Evolutionary conservation across 2,797 vertebrate species (phyloP).

Genomic region (Micrastur ruficollis): DNA sequence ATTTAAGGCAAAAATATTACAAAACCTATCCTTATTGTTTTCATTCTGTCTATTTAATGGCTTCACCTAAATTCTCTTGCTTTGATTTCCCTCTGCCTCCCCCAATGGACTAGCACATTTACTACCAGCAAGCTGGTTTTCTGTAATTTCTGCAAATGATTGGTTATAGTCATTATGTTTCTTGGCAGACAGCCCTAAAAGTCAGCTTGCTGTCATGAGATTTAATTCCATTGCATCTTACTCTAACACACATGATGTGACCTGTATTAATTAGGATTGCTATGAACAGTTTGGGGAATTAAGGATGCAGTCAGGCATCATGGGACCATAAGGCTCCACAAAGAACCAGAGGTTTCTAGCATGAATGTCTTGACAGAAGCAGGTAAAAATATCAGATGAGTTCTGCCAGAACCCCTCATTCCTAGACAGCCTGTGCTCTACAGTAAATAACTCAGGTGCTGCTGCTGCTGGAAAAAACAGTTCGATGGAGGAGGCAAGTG

Average conservation of each 20-base stretch:
- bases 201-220: not conserved
- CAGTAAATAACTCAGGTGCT: not conserved
- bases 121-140: not conserved
- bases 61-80: not conserved
- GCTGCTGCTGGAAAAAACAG: not conserved
- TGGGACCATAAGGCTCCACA: not conserved
- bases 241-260: not conserved
- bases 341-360: not conserved
- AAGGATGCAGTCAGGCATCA: not conserved
- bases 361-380: not conserved
- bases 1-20: not conserved
- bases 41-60: not conserved
- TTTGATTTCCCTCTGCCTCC: not conserved
- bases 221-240: not conserved
- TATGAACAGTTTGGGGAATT: not conserved
- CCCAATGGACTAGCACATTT: not conserved
- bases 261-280: not conserved
- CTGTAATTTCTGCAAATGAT: not conserved
- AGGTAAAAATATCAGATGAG: not conserved
- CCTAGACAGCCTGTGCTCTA: not conserved
- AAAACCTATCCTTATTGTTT: not conserved
- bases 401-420: not conserved
- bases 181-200: constrained; percentile 28
- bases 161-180: constrained; percentile 8
- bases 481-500: not conserved